Base-by-base conservation (phyloP, 2,888 invertebrate species). In the Ctenicera cuprea region DNA sequence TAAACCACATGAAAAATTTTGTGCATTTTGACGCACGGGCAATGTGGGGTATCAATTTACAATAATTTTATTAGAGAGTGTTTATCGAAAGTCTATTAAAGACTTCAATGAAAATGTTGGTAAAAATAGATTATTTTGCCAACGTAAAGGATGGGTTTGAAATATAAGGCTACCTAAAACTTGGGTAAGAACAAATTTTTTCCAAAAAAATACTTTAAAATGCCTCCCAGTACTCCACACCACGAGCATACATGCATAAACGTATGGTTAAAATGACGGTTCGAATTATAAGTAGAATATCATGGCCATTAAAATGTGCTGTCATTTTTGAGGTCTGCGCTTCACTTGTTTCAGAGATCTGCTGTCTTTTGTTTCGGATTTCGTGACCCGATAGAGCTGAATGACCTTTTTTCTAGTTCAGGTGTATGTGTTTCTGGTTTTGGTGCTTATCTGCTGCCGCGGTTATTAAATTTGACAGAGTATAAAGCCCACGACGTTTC, bases 321-420 rank as follows among this genome's bases (percentile, higher is more conserved):
- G 65, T 66, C 65, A 66, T 66, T 66, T 66, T 66, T 66, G 54
- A 66, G 65, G 59, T 38, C 59, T 68, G 64, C 71, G 54, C 59
- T 71, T 71, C 71, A 63, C 57, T 63, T 71, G 63, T 33, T 71
- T 64, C 16, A 45, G 33, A 37, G 45, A 43, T 71, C 54, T 63
- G 26, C 50, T 54, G 37, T 61, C 71, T 71, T 71, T 71, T 64
- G 54, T 52, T 64, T 62, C 38, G 26, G 52, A 63, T 14, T 54
- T 54, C 64, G 64, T 71, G 71, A 71, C 64, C 71, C 20, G 71
- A 54, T 64, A 52, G 54, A 64, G 57, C 45, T 64, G 71, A 71
- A 71, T 71, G 57, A 64, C 63, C 65, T 54, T 66, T 66, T 57
- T 64, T 71, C 64, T 45, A 71, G 54, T 59, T 71, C 71, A 71